Conservation (phyloP, 2,113 vertebrate genomes). For the Microtus pennsylvanicus region DNA sequence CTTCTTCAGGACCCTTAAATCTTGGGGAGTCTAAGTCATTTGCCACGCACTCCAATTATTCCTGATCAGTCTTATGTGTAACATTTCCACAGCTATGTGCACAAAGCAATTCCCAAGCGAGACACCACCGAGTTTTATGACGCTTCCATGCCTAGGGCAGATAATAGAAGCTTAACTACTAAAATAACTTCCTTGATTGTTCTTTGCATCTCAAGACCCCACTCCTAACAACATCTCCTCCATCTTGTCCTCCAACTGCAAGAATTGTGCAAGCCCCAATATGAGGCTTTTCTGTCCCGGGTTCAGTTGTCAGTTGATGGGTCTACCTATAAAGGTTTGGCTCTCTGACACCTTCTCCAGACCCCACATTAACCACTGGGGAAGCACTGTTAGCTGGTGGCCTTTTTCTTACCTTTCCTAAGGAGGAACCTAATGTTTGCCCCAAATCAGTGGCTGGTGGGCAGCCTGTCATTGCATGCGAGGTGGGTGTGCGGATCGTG, state of each 20-base stretch:
- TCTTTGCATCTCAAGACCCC: constrained; percentile 21
- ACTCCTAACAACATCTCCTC: constrained; percentile 4
- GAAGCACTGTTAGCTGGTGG: neutral
- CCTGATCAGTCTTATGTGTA: constrained; percentile 28
- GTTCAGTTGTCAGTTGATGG: neutral
- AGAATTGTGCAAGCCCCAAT: neutral
- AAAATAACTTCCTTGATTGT: constrained; percentile 56
- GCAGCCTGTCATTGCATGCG: neutral
- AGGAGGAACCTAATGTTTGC: constrained; percentile 43
- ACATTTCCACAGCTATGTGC: neutral
- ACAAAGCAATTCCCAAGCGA: constrained; percentile 37
- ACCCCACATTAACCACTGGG: neutral
- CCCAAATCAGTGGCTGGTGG: neutral
- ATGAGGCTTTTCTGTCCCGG: neutral
- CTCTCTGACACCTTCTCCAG: neutral
- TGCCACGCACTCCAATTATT: constrained; percentile 12
- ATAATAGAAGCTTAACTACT: constrained; percentile 54
- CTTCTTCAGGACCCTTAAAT: constrained; percentile 23
- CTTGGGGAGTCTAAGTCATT: constrained; percentile 31
- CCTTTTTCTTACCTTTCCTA: neutral
- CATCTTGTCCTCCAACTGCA: neutral
- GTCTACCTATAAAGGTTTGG: neutral
- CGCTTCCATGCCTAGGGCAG: constrained; percentile 43
- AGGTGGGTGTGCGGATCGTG: neutral
- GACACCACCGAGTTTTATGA: constrained; percentile 48